Evolutionary conservation across 2,888 invertebrate genomes (phyloP), one percentile per base, ranked within the genome.

Genomic region (Agrotis puta): DNA sequence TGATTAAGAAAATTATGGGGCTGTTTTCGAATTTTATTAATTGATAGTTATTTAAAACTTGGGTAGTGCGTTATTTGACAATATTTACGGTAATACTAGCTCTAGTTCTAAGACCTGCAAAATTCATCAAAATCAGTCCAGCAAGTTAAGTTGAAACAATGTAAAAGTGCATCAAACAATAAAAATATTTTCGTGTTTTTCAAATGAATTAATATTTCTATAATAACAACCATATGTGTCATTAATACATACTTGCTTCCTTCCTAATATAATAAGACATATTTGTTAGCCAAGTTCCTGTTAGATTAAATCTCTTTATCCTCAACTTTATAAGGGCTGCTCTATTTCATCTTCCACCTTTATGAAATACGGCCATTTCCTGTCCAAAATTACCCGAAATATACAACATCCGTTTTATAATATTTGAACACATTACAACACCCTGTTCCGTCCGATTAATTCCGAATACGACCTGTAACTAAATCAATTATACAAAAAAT

Each of bases 401-500:
- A 91, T 88, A 91, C 87, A 87, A 88, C 91, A 92, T 95, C 94
- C 94, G 94, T 85, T 90, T 79, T 83, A 89, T 93, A 93, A 87
- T 91, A 81, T 75, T 79, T 74, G 81, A 87, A 90, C 85, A 90
- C 89, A 92, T 90, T 89, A 90, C 91, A 80, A 91, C n/a, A 88
- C 87, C 87, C 82, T 85, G 90, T 93, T 92, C 90, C 92, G 87
- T 83, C 81, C 88, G 88, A 93, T 92, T 94, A 93, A 91, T 90
- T 87, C 88, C 85, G 66, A 90, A 93, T 91, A 85, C 85, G 87
- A 89, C 88, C 90, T 91, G 90, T 89, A 88, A 90, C 92, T 91
- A 92, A 94, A 90, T 90, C 91, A 90, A 91, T 91, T 89, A 87
- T 83, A 87, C 87, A 92, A 90, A 88, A 83, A 77, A 82, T 79